Percentiles rank a stretch among this genome's conserved stretches.
Evolutionary conservation across 1,140 invertebrate species (phyloP).

Genomic region (Pristionchus pacificus): DNA sequence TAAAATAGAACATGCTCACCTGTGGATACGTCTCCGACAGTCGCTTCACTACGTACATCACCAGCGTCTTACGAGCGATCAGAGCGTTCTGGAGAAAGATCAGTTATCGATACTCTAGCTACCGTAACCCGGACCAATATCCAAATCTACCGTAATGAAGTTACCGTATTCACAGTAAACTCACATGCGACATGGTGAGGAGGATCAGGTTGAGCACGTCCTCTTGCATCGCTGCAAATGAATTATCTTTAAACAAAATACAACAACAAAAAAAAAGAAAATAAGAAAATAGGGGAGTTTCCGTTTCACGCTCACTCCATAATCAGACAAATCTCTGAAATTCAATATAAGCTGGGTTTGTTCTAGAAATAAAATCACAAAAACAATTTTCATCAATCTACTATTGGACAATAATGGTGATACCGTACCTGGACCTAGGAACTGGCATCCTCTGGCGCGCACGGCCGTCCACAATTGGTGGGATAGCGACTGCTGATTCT

Average conservation of each 20-base stretch:
- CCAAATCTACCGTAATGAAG: too few species aligned
- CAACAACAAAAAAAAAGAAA: constrained; percentile 11
- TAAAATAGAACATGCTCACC: constrained; percentile 42
- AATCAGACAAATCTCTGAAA: constrained; percentile 2
- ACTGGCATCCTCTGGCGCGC: constrained; percentile 89
- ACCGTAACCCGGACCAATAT: too few species aligned
- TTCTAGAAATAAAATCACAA: too few species aligned
- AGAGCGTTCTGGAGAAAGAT: constrained; percentile 92
- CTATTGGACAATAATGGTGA: background rate
- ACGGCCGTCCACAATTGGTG: constrained; percentile 95
- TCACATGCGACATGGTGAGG: too few species aligned
- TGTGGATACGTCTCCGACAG: constrained; percentile 91
- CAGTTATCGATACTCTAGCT: too few species aligned
- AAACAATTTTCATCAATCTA: too few species aligned
- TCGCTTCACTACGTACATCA: constrained; percentile 96
- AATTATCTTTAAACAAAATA: constrained; percentile 17
- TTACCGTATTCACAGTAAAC: too few species aligned
- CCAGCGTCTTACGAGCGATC: constrained; percentile 91
- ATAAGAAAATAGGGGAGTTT: too few species aligned
- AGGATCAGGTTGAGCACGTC: constrained; percentile 90
- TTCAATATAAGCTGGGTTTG: too few species aligned
- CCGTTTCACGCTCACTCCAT: too few species aligned
- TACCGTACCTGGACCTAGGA: constrained; percentile 79
- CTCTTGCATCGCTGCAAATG: constrained; percentile 83
- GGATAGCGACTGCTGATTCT: constrained; percentile 84